A percentile compares a stretch with the other conserved stretches of the same genome.
phyloP scores from a whole-genome alignment of 2,113 vertebrate genomes.

The Leucosticte australis region DNA sequence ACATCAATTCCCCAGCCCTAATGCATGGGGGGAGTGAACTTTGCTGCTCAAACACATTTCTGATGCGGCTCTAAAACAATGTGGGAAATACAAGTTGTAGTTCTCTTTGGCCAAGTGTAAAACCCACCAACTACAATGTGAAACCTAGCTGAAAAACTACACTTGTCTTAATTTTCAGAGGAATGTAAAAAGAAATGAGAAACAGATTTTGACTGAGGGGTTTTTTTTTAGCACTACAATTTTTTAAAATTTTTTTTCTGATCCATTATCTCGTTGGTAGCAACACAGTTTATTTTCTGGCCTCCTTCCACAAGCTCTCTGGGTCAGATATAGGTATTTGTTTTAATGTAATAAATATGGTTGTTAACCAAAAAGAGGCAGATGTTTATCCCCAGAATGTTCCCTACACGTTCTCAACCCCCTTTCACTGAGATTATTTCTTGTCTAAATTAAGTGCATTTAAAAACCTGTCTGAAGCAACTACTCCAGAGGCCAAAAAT shows the following conservation, averaged over 20 bases:
- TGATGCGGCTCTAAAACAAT: not conserved
- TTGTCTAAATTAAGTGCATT: conserved; percentile 5
- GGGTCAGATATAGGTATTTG: conserved; percentile 42
- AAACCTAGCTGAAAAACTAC: not conserved
- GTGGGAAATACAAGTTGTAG: not conserved
- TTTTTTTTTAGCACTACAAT: not conserved
- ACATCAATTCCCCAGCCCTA: not conserved
- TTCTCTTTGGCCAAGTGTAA: not conserved
- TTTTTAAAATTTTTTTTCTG: not conserved
- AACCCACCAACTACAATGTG: not conserved
- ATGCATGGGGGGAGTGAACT: not conserved
- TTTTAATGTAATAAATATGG: conserved; percentile 41
- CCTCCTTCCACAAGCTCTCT: conserved; percentile 19
- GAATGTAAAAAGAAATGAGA: not conserved
- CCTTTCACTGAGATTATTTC: not conserved
- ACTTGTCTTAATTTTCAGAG: conserved; percentile 13
- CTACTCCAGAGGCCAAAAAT: not conserved
- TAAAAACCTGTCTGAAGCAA: conserved; percentile 4
- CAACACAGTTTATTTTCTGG: conserved; percentile 38
- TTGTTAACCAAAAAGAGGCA: not conserved
- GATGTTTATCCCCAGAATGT: conserved; percentile 14
- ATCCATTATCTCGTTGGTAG: conserved; percentile 25
- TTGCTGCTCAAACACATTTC: not conserved
- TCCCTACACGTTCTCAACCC: not conserved
- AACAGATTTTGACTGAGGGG: not conserved